These are phyloP conservation scores for Polypterus bichir DNA, from an alignment of 2,113 vertebrate genomes.

Conservation along the genomic window DNA sequence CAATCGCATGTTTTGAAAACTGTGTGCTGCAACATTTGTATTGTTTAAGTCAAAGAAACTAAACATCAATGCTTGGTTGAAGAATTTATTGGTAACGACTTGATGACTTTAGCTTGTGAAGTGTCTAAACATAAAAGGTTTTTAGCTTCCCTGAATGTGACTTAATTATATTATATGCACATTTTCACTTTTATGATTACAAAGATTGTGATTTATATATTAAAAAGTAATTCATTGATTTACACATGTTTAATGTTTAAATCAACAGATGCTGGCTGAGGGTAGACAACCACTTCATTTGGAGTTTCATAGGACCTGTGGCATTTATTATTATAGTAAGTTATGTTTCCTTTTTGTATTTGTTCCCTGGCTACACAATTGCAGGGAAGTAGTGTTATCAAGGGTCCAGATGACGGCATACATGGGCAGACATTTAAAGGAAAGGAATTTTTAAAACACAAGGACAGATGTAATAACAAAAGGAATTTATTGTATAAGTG, in stretches of 20 bases:
- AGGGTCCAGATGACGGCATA: constrained; percentile 10
- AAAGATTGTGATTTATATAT: too few relatives aligned
- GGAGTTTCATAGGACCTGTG: constrained; percentile 97
- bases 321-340: constrained; percentile 97
- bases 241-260: constrained; percentile 23
- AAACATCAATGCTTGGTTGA: too few relatives aligned
- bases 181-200: too few relatives aligned
- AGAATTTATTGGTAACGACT: too few relatives aligned
- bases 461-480: constrained; percentile 10
- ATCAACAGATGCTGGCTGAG: constrained; percentile 83
- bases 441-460: constrained; percentile 20
- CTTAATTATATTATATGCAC: too few relatives aligned
- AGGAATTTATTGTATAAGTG: constrained; percentile 5
- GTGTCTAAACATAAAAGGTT: too few relatives aligned
- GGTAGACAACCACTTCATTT: constrained; percentile 98
- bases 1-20: too few relatives aligned
- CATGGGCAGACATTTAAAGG: neutral
- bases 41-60: too few relatives aligned
- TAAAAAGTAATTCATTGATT: too few relatives aligned
- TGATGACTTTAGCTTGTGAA: too few relatives aligned
- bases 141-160: too few relatives aligned
- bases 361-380: neutral
- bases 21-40: too few relatives aligned
- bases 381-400: constrained; percentile 23
- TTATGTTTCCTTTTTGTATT: constrained; percentile 17